Conservation (phyloP, 1,140 invertebrate genomes). For the Portunus trituberculatus region DNA sequence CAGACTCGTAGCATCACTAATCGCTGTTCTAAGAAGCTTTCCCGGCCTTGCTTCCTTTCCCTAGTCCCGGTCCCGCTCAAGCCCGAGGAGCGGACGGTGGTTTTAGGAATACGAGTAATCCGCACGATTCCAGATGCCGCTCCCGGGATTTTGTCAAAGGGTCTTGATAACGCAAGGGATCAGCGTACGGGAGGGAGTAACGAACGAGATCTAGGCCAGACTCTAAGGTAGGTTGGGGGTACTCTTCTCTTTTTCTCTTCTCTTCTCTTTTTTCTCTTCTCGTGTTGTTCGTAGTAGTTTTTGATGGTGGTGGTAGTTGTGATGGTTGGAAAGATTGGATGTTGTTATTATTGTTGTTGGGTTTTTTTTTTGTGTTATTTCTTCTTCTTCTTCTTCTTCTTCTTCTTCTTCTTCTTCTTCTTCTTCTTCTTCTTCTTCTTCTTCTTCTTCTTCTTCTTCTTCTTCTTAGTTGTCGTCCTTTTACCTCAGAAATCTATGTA, state of each 20-base stretch:
- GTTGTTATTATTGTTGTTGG: neutral
- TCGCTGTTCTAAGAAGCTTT: neutral
- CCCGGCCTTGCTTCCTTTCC: neutral
- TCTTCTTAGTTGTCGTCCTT: neutral
- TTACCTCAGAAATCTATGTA: no score
- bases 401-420: neutral
- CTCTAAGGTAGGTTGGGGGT: no score
- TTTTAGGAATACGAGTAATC: neutral
- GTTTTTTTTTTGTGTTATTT: neutral
- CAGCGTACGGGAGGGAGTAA: neutral
- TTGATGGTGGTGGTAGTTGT: neutral
- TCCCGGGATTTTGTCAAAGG: neutral
- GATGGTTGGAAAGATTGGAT: no score
- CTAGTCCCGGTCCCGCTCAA: neutral
- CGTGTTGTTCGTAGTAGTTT: neutral
- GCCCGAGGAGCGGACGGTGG: neutral
- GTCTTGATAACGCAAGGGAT: neutral
- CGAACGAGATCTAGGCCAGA: neutral
- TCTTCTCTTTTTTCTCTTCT: no score
- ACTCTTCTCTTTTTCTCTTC: no score
- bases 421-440: neutral
- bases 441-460: constrained; percentile 26
- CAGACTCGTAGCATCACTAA: neutral
- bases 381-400: neutral
- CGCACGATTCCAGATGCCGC: neutral